These are phyloP conservation scores for Caenorhabditis drosophilae DNA, from an alignment of 2,888 invertebrate genomes.

Conservation along the genomic window DNA sequence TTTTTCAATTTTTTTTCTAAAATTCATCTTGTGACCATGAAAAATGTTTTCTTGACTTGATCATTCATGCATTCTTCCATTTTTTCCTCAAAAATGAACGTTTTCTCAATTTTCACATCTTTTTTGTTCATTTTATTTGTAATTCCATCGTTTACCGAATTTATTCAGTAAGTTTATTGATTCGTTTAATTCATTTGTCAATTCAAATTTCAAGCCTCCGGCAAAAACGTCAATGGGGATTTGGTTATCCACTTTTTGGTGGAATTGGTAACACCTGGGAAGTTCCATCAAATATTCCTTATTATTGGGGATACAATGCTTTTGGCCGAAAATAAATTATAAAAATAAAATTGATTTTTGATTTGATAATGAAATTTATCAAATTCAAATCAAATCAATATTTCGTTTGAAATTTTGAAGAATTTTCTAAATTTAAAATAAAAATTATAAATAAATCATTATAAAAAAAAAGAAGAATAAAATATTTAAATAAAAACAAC, in stretches of 20 bases:
- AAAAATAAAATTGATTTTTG: neutral
- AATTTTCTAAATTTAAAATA: neutral
- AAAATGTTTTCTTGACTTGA: too few species aligned
- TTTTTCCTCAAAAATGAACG: too few species aligned
- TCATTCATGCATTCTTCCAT: too few species aligned
- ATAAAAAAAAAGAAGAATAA: neutral
- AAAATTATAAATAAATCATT: too few species aligned
- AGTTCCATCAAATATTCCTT: slow-evolving; percentile 13
- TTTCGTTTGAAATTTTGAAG: neutral
- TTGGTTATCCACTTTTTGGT: slow-evolving; percentile 34
- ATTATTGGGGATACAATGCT: slow-evolving; percentile 23
- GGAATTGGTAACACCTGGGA: slow-evolving; percentile 32
- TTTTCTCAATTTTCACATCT: too few species aligned
- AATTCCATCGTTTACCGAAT: too few species aligned
- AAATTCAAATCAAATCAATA: neutral
- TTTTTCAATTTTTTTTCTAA: too few species aligned
- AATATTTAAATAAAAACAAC: neutral
- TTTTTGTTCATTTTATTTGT: too few species aligned
- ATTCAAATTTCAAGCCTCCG: too few species aligned
- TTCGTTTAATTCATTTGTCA: too few species aligned
- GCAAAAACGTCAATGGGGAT: slow-evolving; percentile 42
- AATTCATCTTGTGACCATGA: too few species aligned
- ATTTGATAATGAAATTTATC: neutral
- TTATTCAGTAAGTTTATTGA: too few species aligned
- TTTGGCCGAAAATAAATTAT: slow-evolving; percentile 10